A percentile compares a stretch with the other conserved stretches of the same genome.
phyloP scores from a whole-genome alignment of 2,113 vertebrate genomes.

The Prietella phreatophila region DNA sequence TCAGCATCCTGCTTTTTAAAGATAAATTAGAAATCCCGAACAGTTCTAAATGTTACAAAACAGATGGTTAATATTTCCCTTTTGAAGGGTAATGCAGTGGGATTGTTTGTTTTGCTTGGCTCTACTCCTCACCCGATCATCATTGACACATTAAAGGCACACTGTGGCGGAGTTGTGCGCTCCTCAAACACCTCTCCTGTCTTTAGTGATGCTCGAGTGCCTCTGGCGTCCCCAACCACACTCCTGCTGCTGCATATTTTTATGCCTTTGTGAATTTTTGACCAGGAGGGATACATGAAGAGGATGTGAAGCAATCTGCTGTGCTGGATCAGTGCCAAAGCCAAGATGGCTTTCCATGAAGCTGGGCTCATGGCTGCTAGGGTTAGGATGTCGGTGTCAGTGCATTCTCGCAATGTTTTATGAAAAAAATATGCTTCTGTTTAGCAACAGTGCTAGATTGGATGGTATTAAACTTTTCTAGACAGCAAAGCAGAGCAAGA shows the following conservation, averaged over 20 bases:
- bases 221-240: conserved; percentile 9
- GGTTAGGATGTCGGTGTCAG: conserved; percentile 22
- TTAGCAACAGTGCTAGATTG: conserved; percentile 6
- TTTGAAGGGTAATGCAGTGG: conserved; percentile 6
- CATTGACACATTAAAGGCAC: conserved; percentile 18
- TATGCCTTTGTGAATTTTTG: conserved; percentile 31
- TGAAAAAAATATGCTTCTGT: conserved; percentile 24
- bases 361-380: conserved; percentile 32
- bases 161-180: not conserved
- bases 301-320: conserved; percentile 37
- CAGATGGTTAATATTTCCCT: not conserved
- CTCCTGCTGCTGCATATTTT: not conserved
- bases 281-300: conserved; percentile 24
- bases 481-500: not conserved
- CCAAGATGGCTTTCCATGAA: conserved; percentile 41
- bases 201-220: not conserved
- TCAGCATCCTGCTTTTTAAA: not conserved
- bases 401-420: conserved; percentile 15
- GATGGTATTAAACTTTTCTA: not conserved
- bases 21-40: not conserved
- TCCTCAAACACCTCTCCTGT: conserved; percentile 18
- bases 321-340: conserved; percentile 15
- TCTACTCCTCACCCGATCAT: not conserved
- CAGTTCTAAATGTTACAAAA: not conserved
- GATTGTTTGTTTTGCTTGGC: conserved; percentile 4